Evolutionary conservation across 2,888 invertebrate species (phyloP), one percentile per base, ranked within the genome.

Genomic region (Lysandra coridon): DNA sequence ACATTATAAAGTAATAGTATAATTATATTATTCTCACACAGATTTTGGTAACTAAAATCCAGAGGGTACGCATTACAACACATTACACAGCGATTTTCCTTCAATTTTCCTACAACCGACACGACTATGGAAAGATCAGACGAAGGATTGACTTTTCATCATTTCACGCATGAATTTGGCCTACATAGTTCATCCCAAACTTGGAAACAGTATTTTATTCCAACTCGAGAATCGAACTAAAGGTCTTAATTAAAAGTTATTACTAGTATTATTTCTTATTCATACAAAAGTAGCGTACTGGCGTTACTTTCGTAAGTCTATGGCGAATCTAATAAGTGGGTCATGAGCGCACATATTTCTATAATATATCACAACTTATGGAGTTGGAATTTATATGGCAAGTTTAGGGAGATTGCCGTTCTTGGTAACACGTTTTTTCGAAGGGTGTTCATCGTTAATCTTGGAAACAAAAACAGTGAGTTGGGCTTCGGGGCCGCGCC

Each of bases 391-490:
- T 89, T 92, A 91, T 90, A 90, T 88, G 88, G 89, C 85, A 90
- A 76, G 76, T 76, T 57, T 76, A 76, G 76, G 88, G 89, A 88
- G 90, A 92, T 92, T 91, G 91, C 90, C 90, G 91, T 91, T 91
- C 90, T 75, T 88, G 89, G 91, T 92, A 92, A 92, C 92, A 90
- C 90, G 88, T 91, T 92, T 92, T 92, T 92, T 91, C 89, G 90
- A 89, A 90, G 88, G 91, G 87, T 91, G 91, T 91, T 92, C 92
- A 90, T 93, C 92, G 93, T 93, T 94, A 92, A 93, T 93, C 92
- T 93, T 93, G 88, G 90, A 92, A 93, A 93, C 92, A 92, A 93
- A 93, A 93, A 93, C 91, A 90, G 88, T 88, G 91, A 92, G 91
- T 91, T 91, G 87, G 89, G 89, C 62, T 62, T 10, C 84, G 85